These are phyloP conservation scores for Amphipoea lucens DNA, from an alignment of 2,888 invertebrate species.

Conservation along the genomic window DNA sequence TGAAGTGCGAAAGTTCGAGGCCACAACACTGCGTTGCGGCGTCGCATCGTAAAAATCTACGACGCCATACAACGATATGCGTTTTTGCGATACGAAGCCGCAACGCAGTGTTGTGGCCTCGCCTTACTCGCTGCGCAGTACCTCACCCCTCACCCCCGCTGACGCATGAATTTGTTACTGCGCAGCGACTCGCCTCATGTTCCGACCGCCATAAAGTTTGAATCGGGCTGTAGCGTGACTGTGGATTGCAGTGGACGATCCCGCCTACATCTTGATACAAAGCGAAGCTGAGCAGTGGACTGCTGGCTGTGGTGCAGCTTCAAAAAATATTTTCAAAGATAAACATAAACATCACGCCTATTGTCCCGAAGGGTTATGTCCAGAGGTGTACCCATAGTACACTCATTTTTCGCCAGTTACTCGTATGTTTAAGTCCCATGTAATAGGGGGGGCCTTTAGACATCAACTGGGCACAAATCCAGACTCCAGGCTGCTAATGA, in stretches of 20 bases:
- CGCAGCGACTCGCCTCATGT: no score
- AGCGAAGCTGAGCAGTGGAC: neutral
- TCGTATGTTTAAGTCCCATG: neutral
- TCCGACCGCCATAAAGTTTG: no score
- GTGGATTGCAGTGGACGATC: neutral
- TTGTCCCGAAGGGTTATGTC: neutral
- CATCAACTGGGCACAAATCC: neutral
- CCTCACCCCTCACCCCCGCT: no score
- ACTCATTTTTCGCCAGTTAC: neutral
- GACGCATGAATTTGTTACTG: no score
- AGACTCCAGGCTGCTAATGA: neutral
- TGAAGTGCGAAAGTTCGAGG: no score
- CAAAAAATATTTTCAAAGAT: neutral
- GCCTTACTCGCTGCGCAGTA: no score
- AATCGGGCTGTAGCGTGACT: neutral
- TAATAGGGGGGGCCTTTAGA: neutral
- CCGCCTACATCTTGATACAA: neutral
- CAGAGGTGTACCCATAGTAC: neutral
- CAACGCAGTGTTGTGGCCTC: no score
- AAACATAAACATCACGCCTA: neutral
- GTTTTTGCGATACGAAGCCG: no score
- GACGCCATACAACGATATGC: no score
- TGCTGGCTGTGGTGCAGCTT: neutral
- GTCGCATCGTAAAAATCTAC: no score
- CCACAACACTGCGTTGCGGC: no score